phyloP scores from a whole-genome alignment of 2,888 invertebrate genomes.

The Plusia festucae region DNA sequence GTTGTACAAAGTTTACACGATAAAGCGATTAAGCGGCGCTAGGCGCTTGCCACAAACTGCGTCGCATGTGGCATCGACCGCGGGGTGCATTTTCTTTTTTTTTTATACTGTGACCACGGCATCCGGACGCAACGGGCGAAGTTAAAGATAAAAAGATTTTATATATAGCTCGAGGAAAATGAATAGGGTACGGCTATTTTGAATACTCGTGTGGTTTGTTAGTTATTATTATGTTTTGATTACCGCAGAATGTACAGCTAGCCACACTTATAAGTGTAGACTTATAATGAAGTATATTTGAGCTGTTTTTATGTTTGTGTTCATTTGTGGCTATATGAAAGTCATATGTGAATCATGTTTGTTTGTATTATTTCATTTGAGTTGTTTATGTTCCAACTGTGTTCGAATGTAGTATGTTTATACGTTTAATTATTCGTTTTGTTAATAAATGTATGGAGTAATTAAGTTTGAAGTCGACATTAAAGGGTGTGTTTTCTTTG shows the following conservation, averaged over 20 bases:
- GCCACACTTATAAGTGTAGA: slow-evolving; percentile 33
- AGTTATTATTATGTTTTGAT: slow-evolving; percentile 35
- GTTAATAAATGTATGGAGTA: slow-evolving; percentile 26
- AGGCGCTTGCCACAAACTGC: slow-evolving; percentile 54
- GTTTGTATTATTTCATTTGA: slow-evolving; percentile 43
- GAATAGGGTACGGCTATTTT: slow-evolving; percentile 55
- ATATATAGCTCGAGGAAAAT: slow-evolving; percentile 79
- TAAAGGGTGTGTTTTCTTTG: slow-evolving; percentile 5
- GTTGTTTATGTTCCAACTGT: slow-evolving; percentile 40
- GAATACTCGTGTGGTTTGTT: slow-evolving; percentile 50
- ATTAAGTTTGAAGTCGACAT: slow-evolving; percentile 12
- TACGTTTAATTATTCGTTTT: slow-evolving; percentile 32
- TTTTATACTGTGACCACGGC: slow-evolving; percentile 56
- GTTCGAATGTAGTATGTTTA: slow-evolving; percentile 41
- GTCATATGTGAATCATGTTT: slow-evolving; percentile 44
- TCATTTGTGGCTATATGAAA: slow-evolving; percentile 41
- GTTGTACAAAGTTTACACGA: slow-evolving; percentile 34
- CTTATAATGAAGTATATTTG: slow-evolving; percentile 7
- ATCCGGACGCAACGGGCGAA: slow-evolving; percentile 62
- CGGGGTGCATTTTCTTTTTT: slow-evolving; percentile 66
- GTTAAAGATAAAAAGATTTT: slow-evolving; percentile 76
- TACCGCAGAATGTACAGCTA: slow-evolving; percentile 14
- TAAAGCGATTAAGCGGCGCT: slow-evolving; percentile 53
- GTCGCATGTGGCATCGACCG: slow-evolving; percentile 67
- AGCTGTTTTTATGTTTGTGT: slow-evolving; percentile 32